These are phyloP conservation scores for Harpalus rubripes DNA, from an alignment of 2,888 invertebrate genomes.

Conservation along the genomic window DNA sequence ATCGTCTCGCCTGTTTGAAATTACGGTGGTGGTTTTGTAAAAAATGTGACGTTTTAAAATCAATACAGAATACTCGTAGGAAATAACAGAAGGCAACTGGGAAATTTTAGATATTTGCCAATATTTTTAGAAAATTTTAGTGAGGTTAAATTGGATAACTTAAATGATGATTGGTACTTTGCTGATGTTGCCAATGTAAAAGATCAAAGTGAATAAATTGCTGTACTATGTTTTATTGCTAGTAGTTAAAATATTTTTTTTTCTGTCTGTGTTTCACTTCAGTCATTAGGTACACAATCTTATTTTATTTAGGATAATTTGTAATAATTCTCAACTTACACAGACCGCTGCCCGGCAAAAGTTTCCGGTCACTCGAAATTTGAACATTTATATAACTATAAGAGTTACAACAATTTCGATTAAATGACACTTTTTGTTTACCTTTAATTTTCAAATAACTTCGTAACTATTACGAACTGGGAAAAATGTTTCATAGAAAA, in stretches of 20 bases:
- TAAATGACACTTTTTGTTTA: too few species aligned
- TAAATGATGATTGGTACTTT: neutral
- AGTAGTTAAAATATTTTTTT: neutral
- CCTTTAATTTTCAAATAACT: too few species aligned
- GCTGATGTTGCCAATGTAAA: neutral
- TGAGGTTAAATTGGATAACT: neutral
- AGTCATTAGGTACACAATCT: too few species aligned
- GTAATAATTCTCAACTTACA: too few species aligned
- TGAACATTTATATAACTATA: too few species aligned
- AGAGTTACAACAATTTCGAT: too few species aligned
- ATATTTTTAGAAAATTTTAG: neutral
- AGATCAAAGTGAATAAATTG: neutral
- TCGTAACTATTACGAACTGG: too few species aligned
- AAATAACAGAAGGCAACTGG: neutral
- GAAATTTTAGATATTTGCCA: constrained; percentile 5
- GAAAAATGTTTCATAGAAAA: too few species aligned
- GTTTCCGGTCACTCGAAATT: too few species aligned
- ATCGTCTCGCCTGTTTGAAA: constrained; percentile 16
- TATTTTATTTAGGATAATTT: too few species aligned
- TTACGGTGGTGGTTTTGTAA: constrained; percentile 22
- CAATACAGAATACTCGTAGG: constrained; percentile 7
- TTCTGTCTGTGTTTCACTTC: neutral
- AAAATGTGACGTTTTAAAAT: constrained; percentile 2
- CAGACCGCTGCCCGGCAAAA: too few species aligned
- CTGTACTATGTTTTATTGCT: neutral